phyloP scores from a whole-genome alignment of 2,797 vertebrate species.

The Sebastes melanostomus region DNA sequence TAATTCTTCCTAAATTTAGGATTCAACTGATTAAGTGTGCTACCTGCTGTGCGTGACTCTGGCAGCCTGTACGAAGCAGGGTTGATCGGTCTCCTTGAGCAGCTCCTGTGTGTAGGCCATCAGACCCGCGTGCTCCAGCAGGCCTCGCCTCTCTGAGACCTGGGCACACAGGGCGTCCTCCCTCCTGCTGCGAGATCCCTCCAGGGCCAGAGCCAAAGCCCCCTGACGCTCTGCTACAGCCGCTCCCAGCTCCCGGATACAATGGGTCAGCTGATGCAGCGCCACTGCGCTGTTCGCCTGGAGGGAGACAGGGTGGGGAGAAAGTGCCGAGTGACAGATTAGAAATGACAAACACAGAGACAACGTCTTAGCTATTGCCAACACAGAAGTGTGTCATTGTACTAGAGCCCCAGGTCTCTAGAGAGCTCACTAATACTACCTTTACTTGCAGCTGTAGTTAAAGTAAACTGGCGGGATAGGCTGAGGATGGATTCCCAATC shows the following conservation, averaged over 20 bases:
- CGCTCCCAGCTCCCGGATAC: constrained; percentile 86
- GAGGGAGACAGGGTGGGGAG: neutral
- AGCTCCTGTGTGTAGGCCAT: constrained; percentile 94
- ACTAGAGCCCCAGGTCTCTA: neutral
- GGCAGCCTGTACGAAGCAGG: constrained; percentile 94
- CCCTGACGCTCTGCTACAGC: constrained; percentile 88
- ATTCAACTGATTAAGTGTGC: neutral
- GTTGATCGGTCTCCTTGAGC: constrained; percentile 92
- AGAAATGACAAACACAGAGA: neutral
- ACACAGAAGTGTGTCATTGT: neutral
- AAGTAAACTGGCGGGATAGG: neutral
- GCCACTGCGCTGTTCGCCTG: constrained; percentile 90
- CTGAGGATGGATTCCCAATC: neutral
- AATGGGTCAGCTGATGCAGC: constrained; percentile 88
- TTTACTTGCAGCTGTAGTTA: constrained; percentile 2
- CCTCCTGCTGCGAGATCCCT: constrained; percentile 85
- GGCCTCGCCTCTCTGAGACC: constrained; percentile 87
- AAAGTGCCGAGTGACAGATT: neutral
- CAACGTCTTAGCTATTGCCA: neutral
- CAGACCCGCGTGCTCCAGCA: constrained; percentile 91
- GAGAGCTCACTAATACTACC: neutral
- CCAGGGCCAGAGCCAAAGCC: constrained; percentile 83
- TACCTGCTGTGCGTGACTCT: constrained; percentile 93
- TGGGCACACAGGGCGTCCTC: constrained; percentile 85
- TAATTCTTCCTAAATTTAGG: neutral